phyloP scores from a whole-genome alignment of 2,797 vertebrate species.

The Masticophis lateralis region DNA sequence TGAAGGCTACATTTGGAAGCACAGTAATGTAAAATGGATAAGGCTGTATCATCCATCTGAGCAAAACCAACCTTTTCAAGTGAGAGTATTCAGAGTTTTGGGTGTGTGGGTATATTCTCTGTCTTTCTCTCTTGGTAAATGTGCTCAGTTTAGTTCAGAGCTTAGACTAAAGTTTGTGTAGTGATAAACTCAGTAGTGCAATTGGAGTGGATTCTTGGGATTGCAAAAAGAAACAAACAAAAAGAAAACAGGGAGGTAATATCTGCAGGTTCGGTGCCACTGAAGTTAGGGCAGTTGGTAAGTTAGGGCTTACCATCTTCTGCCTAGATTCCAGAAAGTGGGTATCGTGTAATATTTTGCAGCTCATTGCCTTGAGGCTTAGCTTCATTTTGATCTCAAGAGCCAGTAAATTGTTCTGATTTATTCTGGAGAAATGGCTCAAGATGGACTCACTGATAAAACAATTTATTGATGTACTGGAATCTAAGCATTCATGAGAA shows the following conservation, averaged over 20 bases:
- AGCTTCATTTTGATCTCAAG: neutral
- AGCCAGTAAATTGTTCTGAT: neutral
- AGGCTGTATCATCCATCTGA: neutral
- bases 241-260: neutral
- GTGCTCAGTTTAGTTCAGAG: neutral
- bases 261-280: neutral
- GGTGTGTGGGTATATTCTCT: neutral
- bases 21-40: neutral
- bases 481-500: neutral
- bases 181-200: neutral
- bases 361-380: neutral
- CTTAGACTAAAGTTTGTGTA: neutral
- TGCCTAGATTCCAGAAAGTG: neutral
- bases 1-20: neutral
- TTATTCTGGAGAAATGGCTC: neutral
- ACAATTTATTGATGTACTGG: neutral
- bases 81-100: neutral
- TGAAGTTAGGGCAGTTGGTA: neutral
- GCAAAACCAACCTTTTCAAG: neutral
- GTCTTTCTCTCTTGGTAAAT: neutral
- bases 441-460: neutral
- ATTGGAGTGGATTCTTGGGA: neutral
- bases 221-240: neutral
- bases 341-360: neutral
- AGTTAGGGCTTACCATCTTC: neutral